phyloP scores from a whole-genome alignment of 2,113 vertebrate genomes.

The Strix uralensis region DNA sequence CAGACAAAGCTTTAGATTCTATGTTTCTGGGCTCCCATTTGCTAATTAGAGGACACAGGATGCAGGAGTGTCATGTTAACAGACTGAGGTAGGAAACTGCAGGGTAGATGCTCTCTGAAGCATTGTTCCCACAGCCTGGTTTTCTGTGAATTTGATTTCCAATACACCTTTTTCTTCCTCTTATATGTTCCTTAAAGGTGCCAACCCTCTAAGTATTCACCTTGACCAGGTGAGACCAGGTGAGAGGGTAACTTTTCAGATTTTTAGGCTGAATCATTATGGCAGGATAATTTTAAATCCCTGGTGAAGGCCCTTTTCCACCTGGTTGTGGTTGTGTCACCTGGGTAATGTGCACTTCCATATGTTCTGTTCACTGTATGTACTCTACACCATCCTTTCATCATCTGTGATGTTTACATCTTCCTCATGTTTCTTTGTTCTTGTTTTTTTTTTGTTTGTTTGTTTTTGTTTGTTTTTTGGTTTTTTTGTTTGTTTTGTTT shows the following conservation, averaged over 20 bases:
- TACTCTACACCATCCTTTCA: neutral
- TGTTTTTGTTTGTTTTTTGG: too few relatives aligned
- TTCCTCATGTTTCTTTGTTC: neutral
- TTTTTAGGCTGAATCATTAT: neutral
- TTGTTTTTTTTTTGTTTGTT: too few relatives aligned
- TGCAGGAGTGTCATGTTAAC: fast-evolving
- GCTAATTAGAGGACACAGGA: neutral
- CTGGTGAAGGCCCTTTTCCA: neutral
- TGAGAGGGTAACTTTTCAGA: neutral
- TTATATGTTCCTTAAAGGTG: neutral
- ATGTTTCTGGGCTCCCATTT: neutral
- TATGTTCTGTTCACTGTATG: neutral
- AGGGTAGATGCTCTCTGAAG: neutral
- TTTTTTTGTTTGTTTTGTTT: too few relatives aligned
- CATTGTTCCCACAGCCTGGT: neutral
- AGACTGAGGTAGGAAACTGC: neutral
- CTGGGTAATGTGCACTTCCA: neutral
- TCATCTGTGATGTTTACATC: neutral
- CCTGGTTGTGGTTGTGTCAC: neutral
- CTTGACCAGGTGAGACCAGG: neutral
- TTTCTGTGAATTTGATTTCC: neutral
- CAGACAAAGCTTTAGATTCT: neutral
- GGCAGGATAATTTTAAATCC: neutral
- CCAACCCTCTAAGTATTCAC: neutral
- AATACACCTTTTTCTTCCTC: neutral